Evolutionary conservation across 2,888 invertebrate species (phyloP), one percentile per base, ranked within the genome.

Genomic region (Marronus borbonicus): DNA sequence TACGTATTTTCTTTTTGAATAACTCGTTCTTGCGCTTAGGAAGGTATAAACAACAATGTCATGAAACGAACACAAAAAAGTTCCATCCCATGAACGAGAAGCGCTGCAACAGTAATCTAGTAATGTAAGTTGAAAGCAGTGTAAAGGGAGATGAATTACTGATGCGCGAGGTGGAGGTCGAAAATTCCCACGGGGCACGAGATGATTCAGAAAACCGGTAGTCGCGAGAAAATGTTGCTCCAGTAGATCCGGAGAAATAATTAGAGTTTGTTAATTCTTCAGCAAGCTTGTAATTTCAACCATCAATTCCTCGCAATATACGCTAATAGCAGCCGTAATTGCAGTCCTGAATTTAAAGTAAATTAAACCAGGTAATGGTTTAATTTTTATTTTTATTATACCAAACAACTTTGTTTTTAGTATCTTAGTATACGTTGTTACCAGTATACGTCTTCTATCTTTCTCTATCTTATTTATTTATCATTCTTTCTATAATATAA

Each of bases 151-250:
- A 62, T 31, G 62, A 28, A 28, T 62, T 31, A 62, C 62, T 24
- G 44, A 44, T 62, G 62, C 28, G n/a, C 62, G 31, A 62, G 24
- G 28, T n/a, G 31, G 62, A 62, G 62, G 62, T 62, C 62, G 62
- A 62, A 62, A 62, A 62, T 62, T 24, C 62, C 62, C 62, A 12
- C 28, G 14, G 62, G 62, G 31, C 62, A 62, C 14, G 62, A 62
- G 62, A 62, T 62, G 62, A 62, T 62, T 62, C 62, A 28, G 62
- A 62, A 60, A 62, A 31, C 62, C 62, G 62, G 62, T 28, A 62
- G 62, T 62, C 62, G 62, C 31, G 62, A 62, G 62, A 62, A 31
- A 62, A 62, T 28, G 62, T 62, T 62, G 62, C 62, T 12, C 31
- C 62, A 12, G 14, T 62, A 62, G 28, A 62, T 24, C 62, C 62